Evolutionary conservation across 2,888 invertebrate species (phyloP).

Genomic region (Conchocele bisecta): DNA sequence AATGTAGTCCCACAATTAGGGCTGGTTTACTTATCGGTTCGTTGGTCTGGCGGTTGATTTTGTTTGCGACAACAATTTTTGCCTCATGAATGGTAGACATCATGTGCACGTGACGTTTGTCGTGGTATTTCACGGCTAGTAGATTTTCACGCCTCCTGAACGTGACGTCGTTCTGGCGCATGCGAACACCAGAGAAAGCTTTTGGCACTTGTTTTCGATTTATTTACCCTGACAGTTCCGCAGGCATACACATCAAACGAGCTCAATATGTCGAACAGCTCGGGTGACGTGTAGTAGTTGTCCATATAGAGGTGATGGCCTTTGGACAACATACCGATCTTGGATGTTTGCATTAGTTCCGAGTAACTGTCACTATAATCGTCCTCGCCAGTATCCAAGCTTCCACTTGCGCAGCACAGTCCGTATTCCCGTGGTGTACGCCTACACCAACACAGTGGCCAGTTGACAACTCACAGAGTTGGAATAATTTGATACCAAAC

Average conservation of each 20-base stretch:
- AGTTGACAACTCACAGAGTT: too few relatives aligned
- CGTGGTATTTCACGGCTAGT: conserved; percentile 19
- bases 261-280: conserved; percentile 28
- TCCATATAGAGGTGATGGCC: conserved; percentile 20
- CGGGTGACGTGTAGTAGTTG: conserved; percentile 34
- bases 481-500: too few relatives aligned
- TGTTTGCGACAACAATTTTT: neutral
- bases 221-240: conserved; percentile 28
- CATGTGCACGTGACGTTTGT: conserved; percentile 32
- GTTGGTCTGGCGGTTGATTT: conserved; percentile 4
- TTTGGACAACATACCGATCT: neutral
- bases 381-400: too few relatives aligned
- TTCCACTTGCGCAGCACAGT: too few relatives aligned
- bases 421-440: too few relatives aligned
- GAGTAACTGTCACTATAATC: neutral
- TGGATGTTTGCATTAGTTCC: conserved; percentile 10
- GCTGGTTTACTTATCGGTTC: conserved; percentile 22
- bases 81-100: conserved; percentile 27
- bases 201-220: conserved; percentile 32
- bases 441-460: too few relatives aligned
- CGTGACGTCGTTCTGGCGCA: conserved; percentile 11
- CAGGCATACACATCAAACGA: conserved; percentile 18
- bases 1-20: too few relatives aligned
- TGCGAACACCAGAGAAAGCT: neutral
- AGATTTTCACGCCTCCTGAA: conserved; percentile 9